phyloP scores from a whole-genome alignment of 2,797 vertebrate genomes.

The Leptodactylus fallax region DNA sequence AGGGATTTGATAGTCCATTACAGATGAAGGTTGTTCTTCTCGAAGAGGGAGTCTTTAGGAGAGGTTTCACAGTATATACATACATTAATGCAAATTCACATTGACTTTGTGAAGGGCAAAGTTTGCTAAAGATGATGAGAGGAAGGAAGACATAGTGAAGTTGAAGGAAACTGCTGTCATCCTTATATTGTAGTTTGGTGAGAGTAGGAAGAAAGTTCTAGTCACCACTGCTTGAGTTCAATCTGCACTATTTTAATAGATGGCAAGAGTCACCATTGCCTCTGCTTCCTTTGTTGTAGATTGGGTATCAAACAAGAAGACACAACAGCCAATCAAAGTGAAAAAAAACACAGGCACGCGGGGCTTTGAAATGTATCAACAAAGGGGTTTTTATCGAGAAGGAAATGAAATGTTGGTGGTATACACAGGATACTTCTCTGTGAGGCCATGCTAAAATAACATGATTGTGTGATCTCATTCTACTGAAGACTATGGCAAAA shows the following conservation, averaged over 20 bases:
- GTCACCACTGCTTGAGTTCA: slow-evolving; percentile 7
- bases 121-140: neutral
- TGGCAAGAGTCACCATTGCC: neutral
- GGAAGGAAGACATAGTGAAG: slow-evolving; percentile 43
- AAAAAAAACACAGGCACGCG: slow-evolving; percentile 7
- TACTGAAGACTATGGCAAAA: neutral
- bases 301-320: slow-evolving; percentile 25
- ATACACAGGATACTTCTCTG: slow-evolving; percentile 39
- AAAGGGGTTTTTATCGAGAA: slow-evolving; percentile 37
- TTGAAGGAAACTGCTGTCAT: slow-evolving; percentile 26
- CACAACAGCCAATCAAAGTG: slow-evolving; percentile 29
- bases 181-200: slow-evolving; percentile 27
- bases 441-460: slow-evolving; percentile 25
- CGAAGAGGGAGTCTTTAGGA: too few relatives aligned
- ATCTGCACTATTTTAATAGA: neutral
- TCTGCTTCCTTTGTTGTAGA: slow-evolving; percentile 35
- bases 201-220: slow-evolving; percentile 44
- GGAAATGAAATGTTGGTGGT: slow-evolving; percentile 39
- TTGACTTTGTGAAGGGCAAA: neutral
- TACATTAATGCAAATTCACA: neutral
- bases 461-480: slow-evolving; percentile 8
- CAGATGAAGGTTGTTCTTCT: too few relatives aligned
- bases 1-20: too few relatives aligned
- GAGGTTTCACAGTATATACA: too few relatives aligned
- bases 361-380: slow-evolving; percentile 50